Conservation (phyloP, 2,888 invertebrate genomes). For the Eristalis pertinax region DNA sequence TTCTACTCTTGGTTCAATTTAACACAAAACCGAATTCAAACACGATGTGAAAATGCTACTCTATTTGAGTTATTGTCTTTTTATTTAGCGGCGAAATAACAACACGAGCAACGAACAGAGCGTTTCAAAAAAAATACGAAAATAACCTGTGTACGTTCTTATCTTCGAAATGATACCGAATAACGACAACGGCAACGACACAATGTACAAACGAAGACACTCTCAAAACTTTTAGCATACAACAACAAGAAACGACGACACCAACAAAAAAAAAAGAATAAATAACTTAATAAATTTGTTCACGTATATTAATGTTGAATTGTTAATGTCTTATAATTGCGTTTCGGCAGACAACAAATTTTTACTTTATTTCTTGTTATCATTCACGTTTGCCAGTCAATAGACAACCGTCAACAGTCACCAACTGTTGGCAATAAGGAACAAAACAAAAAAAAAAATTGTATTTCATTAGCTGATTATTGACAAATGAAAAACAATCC, state of each 20-base stretch:
- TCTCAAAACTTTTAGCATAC: conserved; percentile 40
- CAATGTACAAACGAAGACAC: conserved; percentile 38
- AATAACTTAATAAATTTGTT: conserved; percentile 60
- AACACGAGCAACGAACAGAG: conserved; percentile 18
- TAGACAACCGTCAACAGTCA: conserved; percentile 15
- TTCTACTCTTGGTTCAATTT: background rate
- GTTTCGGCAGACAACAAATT: conserved; percentile 29
- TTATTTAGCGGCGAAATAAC: conserved; percentile 16
- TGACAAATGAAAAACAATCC: conserved; percentile 35
- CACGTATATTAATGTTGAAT: conserved; percentile 45
- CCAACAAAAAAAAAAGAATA: conserved; percentile 28
- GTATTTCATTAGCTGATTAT: conserved; percentile 22
- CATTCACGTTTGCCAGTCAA: conserved; percentile 46
- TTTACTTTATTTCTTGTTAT: conserved; percentile 34
- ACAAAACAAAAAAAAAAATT: background rate
- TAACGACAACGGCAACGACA: conserved; percentile 24
- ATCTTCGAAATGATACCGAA: conserved; percentile 53
- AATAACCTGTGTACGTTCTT: conserved; percentile 46
- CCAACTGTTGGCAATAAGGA: conserved; percentile 7
- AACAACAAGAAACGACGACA: conserved; percentile 36
- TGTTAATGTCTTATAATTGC: conserved; percentile 63
- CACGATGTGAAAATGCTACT: conserved; percentile 5
- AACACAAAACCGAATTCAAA: conserved; percentile 6
- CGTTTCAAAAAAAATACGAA: conserved; percentile 30
- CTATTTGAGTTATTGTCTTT: conserved; percentile 14